Evolutionary conservation across 2,888 invertebrate species (phyloP).

Genomic region (Papilio protenor): DNA sequence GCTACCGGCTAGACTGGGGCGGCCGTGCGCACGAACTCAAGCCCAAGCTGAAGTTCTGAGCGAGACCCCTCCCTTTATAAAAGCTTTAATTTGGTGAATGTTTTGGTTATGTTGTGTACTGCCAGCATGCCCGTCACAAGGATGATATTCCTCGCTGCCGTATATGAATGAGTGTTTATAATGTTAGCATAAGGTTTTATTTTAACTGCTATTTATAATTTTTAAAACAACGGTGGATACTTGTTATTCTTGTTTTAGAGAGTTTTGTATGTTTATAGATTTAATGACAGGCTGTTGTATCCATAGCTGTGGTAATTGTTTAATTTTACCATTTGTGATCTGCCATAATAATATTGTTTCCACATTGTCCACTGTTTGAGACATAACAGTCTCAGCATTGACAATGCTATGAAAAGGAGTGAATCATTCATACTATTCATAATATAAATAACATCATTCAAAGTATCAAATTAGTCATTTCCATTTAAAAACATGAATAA

Average conservation of each 20-base stretch:
- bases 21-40: constrained; percentile 96
- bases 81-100: constrained; percentile 78
- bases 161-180: constrained; percentile 59
- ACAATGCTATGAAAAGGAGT: constrained; percentile 16
- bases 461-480: constrained; percentile 15
- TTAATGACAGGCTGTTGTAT: constrained; percentile 52
- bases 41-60: constrained; percentile 87
- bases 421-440: constrained; percentile 35
- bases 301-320: constrained; percentile 49
- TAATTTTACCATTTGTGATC: constrained; percentile 50
- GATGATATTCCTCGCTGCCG: constrained; percentile 52
- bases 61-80: constrained; percentile 56
- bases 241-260: constrained; percentile 78
- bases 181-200: constrained; percentile 71
- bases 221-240: constrained; percentile 60
- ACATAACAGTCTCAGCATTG: background rate
- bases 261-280: constrained; percentile 71
- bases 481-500: constrained; percentile 32
- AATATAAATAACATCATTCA: constrained; percentile 26
- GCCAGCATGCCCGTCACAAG: constrained; percentile 42
- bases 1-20: constrained; percentile 97
- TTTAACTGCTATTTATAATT: constrained; percentile 67
- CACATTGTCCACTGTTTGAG: background rate
- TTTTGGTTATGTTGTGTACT: constrained; percentile 52
- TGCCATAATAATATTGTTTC: constrained; percentile 51